Evolutionary conservation across 2,797 vertebrate species (phyloP), one percentile per base, ranked within the genome.

Genomic region (Sebastes iracundus): DNA sequence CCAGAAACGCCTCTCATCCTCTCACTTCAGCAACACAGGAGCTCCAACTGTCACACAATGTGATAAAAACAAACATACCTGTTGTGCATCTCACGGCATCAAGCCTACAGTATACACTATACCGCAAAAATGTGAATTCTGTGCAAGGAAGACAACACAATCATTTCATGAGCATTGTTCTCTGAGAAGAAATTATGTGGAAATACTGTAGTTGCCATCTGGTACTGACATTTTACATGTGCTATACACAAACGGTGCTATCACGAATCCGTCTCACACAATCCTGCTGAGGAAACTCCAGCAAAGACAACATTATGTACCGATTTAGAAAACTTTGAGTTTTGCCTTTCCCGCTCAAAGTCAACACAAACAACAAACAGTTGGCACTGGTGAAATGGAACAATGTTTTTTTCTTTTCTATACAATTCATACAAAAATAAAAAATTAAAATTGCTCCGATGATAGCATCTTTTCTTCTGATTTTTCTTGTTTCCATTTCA

Each of bases 401-500:
- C 92, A 90, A 93, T 91, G 91, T 88, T 88, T 90, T 92, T 92
- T 89, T 94, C 94, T 90, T 86, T 74, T 88, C 90, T 95, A 94
- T 96, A 96, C 94, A 96, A 94, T 94, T 95, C 93, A 95, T 96
- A 96, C 93, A 96, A 96, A 96, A 96, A 96, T 96, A 96, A 95
- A 96, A 93, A 95, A 95, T 93, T 84, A 84, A 94, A 95, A 93
- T 93, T 91, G 92, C 93, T 95, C 93, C 87, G 88, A 94, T 94
- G 90, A 92, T 88, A 85, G 87, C 88, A 85, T 91, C 89, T 89
- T 94, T 92, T 92, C 86, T 90, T 87, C 84, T 60, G 86, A 92
- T 92, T 91, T n/a, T 88, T 90, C 89, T 83, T 82, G 83, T 91
- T 95, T 94, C 90, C 90, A 92, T 94, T 95, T 94, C 90, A 89